Evolutionary conservation across 2,113 vertebrate species (phyloP).

Genomic region (Gasterosteus aculeatus): DNA sequence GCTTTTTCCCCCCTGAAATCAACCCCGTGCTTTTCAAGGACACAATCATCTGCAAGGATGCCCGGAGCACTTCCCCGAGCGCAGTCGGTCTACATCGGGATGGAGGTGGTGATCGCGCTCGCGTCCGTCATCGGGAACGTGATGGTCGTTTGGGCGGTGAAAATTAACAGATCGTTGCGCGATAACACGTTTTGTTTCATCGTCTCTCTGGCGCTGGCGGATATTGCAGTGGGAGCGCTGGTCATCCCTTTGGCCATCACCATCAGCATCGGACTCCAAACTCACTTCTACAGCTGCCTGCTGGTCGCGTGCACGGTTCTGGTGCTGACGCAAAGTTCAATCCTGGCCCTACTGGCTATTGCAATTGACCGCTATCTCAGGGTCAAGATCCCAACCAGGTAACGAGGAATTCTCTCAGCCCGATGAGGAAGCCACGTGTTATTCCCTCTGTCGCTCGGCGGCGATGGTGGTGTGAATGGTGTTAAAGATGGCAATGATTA

Average conservation of each 20-base stretch:
- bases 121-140: slow-evolving; percentile 94
- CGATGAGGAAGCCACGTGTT: background rate
- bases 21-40: slow-evolving; percentile 23
- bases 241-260: slow-evolving; percentile 96
- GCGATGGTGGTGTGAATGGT: background rate
- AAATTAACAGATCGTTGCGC: slow-evolving; percentile 91
- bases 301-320: slow-evolving; percentile 94
- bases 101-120: slow-evolving; percentile 93
- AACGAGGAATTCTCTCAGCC: slow-evolving; percentile 38
- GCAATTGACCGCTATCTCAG: slow-evolving; percentile 96
- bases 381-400: slow-evolving; percentile 98
- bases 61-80: slow-evolving; percentile 80
- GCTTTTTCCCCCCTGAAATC: background rate
- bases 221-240: slow-evolving; percentile 94
- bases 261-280: slow-evolving; percentile 92
- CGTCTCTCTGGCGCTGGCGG: slow-evolving; percentile 93
- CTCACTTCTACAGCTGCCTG: slow-evolving; percentile 95
- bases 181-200: slow-evolving; percentile 98
- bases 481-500: background rate
- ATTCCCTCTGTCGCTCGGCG: background rate
- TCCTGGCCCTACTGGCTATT: slow-evolving; percentile 95
- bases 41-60: slow-evolving; percentile 76
- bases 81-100: slow-evolving; percentile 90
- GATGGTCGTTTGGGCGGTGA: slow-evolving; percentile 98
- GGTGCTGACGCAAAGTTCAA: slow-evolving; percentile 97